These are phyloP conservation scores for Pristionchus exspectatus DNA, from an alignment of 2,888 invertebrate genomes.

Conservation along the genomic window DNA sequence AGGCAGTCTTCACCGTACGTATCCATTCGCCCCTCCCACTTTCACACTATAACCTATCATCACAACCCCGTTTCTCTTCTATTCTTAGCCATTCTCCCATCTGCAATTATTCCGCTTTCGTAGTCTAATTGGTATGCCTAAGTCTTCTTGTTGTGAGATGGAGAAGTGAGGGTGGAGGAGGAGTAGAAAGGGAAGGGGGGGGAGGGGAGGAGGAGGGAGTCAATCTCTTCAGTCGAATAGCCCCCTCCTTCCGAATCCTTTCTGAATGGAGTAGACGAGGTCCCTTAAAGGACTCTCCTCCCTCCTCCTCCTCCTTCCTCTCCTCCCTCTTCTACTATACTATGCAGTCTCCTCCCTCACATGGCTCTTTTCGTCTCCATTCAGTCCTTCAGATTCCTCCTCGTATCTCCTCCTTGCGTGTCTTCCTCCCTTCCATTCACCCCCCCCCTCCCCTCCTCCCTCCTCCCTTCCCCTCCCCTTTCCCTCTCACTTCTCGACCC, in stretches of 20 bases:
- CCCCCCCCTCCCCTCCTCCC: not conserved
- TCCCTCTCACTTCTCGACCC: constrained; percentile 19
- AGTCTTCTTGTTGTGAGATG: constrained; percentile 6
- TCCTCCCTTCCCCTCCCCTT: not conserved
- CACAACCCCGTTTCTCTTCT: not conserved
- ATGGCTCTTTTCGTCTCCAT: not conserved
- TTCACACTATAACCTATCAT: constrained; percentile 9
- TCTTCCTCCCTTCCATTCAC: constrained; percentile 3
- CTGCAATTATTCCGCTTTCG: constrained; percentile 33
- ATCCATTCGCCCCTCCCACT: not conserved
- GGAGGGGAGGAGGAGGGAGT: not conserved
- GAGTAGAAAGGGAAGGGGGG: not conserved
- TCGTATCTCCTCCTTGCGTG: constrained; percentile 23
- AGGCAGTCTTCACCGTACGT: not conserved
- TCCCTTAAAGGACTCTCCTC: constrained; percentile 38
- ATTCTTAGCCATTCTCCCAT: not conserved
- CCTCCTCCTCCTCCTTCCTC: constrained; percentile 3
- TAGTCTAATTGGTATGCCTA: constrained; percentile 32
- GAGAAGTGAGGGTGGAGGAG: constrained; percentile 5
- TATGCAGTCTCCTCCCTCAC: constrained; percentile 31
- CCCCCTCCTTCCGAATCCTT: not conserved
- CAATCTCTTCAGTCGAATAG: constrained; percentile 16
- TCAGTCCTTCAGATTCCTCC: constrained; percentile 23
- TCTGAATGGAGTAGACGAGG: constrained; percentile 37
- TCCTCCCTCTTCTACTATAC: constrained; percentile 23